Conservation (phyloP, 2,888 invertebrate genomes). For the Xanthia togata region DNA sequence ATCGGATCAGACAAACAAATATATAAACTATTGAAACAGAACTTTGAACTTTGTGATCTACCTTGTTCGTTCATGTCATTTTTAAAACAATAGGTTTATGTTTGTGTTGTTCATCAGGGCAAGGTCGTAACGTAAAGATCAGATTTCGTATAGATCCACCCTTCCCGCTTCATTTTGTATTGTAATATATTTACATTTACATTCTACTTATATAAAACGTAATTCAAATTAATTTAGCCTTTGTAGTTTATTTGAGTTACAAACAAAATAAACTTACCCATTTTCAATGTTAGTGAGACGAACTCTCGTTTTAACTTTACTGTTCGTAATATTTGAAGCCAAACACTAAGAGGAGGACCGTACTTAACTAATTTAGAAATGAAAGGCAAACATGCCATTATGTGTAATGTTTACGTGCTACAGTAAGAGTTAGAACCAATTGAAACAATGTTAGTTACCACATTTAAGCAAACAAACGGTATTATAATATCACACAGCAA, state of each 20-base stretch:
- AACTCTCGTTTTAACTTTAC: conserved; percentile 30
- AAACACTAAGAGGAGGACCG: conserved; percentile 15
- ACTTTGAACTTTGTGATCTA: neutral
- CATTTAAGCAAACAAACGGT: neutral
- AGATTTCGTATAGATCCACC: too few species aligned
- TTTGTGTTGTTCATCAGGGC: too few species aligned
- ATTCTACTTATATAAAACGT: neutral
- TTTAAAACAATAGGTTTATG: too few species aligned
- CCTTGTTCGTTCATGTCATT: neutral
- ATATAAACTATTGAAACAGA: neutral
- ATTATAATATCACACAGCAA: neutral
- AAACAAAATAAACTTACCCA: conserved; percentile 18
- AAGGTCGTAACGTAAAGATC: too few species aligned
- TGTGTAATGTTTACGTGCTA: conserved; percentile 5
- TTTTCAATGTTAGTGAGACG: conserved; percentile 16
- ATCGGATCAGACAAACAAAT: conserved; percentile 10
- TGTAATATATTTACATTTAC: neutral
- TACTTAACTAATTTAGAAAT: conserved; percentile 32
- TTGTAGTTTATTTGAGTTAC: conserved; percentile 6
- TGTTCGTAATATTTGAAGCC: conserved; percentile 22
- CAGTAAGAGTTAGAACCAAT: neutral
- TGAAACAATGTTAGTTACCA: neutral
- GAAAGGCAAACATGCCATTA: conserved; percentile 19
- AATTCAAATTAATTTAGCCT: neutral
- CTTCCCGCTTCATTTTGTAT: too few species aligned